Conservation (phyloP, 1,140 invertebrate genomes). For the Papilio polytes region DNA sequence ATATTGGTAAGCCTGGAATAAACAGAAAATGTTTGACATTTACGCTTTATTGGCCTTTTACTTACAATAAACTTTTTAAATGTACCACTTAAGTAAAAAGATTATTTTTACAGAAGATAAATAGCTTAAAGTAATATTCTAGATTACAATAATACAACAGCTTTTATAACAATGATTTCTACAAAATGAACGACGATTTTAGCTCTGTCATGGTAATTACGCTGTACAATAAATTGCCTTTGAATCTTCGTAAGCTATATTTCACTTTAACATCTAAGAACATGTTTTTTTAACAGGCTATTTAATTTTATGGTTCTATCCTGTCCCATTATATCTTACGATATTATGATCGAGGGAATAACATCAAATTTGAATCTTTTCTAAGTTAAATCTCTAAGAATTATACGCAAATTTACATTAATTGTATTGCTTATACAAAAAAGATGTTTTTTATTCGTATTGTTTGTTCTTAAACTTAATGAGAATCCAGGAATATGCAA, state of each 20-base stretch:
- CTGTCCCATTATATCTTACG: not conserved
- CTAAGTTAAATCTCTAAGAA: not conserved
- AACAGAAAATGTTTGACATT: too few relatives aligned
- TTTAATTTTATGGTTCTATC: constrained; percentile 19
- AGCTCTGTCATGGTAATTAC: constrained; percentile 10
- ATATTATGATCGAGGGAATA: constrained; percentile 15
- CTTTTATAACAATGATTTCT: constrained; percentile 8
- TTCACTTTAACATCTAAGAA: not conserved
- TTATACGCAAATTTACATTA: not conserved
- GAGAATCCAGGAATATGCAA: not conserved
- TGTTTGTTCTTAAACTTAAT: not conserved
- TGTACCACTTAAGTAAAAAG: not conserved
- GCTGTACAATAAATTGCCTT: not conserved
- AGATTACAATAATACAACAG: not conserved
- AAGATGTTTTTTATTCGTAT: not conserved
- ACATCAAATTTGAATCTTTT: not conserved
- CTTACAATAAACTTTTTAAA: not conserved
- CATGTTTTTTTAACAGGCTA: constrained; percentile 19
- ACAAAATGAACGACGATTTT: not conserved
- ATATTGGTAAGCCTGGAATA: too few relatives aligned
- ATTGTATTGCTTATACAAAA: not conserved
- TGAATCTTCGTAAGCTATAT: not conserved
- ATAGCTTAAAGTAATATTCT: not conserved
- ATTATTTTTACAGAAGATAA: not conserved
- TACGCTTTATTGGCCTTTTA: too few relatives aligned